A percentile compares a stretch with the other conserved stretches of the same genome.
Evolutionary conservation across 2,797 vertebrate genomes (phyloP).

Genomic region (Fistularia commersonii): DNA sequence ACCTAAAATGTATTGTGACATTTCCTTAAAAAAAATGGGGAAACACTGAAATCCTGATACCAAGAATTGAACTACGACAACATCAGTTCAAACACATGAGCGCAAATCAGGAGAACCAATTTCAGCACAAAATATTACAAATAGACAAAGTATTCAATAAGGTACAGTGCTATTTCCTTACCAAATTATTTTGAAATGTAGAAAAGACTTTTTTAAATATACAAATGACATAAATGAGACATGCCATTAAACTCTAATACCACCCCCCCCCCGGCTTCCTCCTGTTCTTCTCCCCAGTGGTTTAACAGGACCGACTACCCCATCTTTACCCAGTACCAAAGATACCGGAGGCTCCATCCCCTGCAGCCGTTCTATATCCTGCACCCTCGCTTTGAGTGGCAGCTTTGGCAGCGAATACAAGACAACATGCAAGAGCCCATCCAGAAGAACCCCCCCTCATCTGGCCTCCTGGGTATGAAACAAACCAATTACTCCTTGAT

Average conservation of each 20-base stretch:
- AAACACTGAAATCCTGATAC: no score
- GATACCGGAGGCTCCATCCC: constrained; percentile 73
- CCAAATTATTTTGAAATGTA: no score
- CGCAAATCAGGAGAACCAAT: no score
- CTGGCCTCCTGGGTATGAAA: constrained; percentile 72
- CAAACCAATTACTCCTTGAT: background rate
- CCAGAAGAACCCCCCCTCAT: constrained; percentile 81
- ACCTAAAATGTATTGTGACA: no score
- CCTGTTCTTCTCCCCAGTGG: constrained; percentile 62
- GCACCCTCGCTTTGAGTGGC: constrained; percentile 77
- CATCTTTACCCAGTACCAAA: constrained; percentile 78
- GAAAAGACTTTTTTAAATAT: no score
- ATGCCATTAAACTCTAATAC: background rate
- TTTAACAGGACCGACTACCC: constrained; percentile 79
- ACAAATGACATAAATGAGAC: no score
- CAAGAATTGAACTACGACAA: no score
- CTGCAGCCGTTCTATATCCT: constrained; percentile 79
- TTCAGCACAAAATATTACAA: no score
- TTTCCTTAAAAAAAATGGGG: no score
- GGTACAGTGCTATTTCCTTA: no score
- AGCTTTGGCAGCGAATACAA: constrained; percentile 76
- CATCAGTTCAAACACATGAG: no score
- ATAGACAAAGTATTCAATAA: no score
- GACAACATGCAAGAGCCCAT: constrained; percentile 80
- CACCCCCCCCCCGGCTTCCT: background rate